Evolutionary conservation across 1,140 invertebrate species (phyloP), one percentile per base, ranked within the genome.

Genomic region (Drosophila azteca): DNA sequence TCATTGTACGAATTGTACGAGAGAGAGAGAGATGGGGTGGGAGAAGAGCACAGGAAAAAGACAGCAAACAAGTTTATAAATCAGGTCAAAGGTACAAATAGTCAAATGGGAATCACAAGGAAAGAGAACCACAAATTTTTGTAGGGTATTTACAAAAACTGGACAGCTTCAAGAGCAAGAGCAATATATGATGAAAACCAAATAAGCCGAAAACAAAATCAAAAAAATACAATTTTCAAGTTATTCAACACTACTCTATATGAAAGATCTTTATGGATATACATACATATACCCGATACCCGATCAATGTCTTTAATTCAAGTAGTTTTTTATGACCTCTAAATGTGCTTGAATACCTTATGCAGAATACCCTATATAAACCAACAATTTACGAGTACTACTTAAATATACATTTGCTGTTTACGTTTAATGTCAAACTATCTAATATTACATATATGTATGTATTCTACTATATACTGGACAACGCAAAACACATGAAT

Each of bases 291-390:
- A 79, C 52, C 67, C 24, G 4, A 26, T 26, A 26, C 24, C 24
- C 48, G 13, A 50, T 29, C 35, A 24, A 76, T 82, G 51, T 83
- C 60, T 49, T 84, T 74, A 64, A 48, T 55, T 69, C 44, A 46
- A 50, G 77, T 87, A 87, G 83, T 72, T 83, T 88, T 87, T 82
- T 73, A 77, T 73, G 76, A 88, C 62, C 68, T 88, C 83, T 88
- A 77, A 88, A 83, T 88, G 83, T 88, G 83, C 83, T 88, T 88
- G 35, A 63, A 70, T 68, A 77, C 35, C 71, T 71, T 73, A 79
- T 58, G 59, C 63, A 77, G 65, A 55, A 58, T 26, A 26, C 24
- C 24, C 63, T 78, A 82, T 73, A 61, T 66, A 63, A 73, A 50
- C 51, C 66, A 60, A 44, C 54, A 64, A 61, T 65, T 62, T 65